Evolutionary conservation across 2,888 invertebrate genomes (phyloP), one percentile per base, ranked within the genome.

Genomic region (Pedicia rivosa): DNA sequence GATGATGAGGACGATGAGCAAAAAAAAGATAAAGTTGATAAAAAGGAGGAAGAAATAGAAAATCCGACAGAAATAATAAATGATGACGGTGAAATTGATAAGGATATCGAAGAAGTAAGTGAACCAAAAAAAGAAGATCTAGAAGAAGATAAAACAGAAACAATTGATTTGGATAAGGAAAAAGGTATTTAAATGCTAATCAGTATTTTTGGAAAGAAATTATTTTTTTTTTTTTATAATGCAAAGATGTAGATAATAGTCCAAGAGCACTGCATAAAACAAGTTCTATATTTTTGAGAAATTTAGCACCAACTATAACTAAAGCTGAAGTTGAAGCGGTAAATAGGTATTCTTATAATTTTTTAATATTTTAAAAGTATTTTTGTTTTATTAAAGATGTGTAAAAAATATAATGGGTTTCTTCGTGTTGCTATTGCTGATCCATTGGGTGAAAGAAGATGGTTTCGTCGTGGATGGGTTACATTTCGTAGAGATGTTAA

Each of bases 381-480:
- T 4, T 20, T 22, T 24, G 5, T 5, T 32, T 32, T 16, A 33
- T 33, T 33, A 14, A 4, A 33, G 33, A 35, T 35, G 66, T 92
- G 91, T 58, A 82, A 81, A 53, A 80, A 82, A 30, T 92, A 86
- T 51, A 81, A 83, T 19, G 98, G 97, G 1, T 99, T 90, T 58
- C 64, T 97, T 40, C 74, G 98, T 36, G 90, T 97, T 9, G 94
- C 95, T 1, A 72, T 98, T 38, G 94, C 97, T 1, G 98, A 99
- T 63, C 97, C 98, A 0, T 75, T 92, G 51, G 87, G 92, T 0
- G 98, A 98, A 55, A 72, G 95, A 15, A 75, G 91, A 29, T 98
- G 95, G 83, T 84, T 88, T 61, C 77, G 98, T 10, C 75, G 97
- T 34, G 98, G 95, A 27, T 98, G 97, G 97, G 92, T 95, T 24